Conservation (phyloP, 2,113 vertebrate species). For the Lophochroa leadbeateri region DNA sequence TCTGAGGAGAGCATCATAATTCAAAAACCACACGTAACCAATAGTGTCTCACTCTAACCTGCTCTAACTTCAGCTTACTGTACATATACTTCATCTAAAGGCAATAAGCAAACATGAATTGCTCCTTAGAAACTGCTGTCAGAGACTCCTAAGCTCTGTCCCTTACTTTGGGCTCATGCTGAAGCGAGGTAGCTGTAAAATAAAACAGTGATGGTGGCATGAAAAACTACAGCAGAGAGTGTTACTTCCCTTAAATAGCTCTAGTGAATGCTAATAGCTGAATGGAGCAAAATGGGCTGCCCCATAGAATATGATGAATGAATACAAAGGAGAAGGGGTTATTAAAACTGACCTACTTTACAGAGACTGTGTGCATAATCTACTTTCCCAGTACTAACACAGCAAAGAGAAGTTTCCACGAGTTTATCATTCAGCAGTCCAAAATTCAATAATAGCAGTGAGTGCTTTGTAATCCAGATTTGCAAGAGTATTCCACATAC, state of each 20-base stretch:
- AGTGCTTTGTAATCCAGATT: not conserved
- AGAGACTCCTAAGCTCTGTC: not conserved
- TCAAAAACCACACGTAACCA: fast-evolving
- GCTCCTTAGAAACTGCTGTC: not conserved
- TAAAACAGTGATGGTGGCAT: not conserved
- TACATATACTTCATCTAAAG: not conserved
- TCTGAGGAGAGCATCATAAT: not conserved
- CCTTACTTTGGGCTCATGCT: not conserved
- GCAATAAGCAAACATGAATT: not conserved
- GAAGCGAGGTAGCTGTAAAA: not conserved
- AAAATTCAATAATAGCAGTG: not conserved
- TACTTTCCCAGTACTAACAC: not conserved
- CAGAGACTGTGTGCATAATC: not conserved
- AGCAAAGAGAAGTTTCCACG: not conserved
- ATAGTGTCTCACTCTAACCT: not conserved
- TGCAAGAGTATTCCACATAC: not conserved
- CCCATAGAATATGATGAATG: not conserved
- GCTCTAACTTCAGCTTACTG: not conserved
- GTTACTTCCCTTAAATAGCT: not conserved
- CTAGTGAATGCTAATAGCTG: not conserved
- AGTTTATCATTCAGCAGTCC: not conserved
- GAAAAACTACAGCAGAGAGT: not conserved
- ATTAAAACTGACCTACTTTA: slow-evolving; percentile 31
- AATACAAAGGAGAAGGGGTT: not conserved
- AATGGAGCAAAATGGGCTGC: not conserved